phyloP scores from a whole-genome alignment of 2,113 vertebrate genomes.

The Donacobius atricapilla region DNA sequence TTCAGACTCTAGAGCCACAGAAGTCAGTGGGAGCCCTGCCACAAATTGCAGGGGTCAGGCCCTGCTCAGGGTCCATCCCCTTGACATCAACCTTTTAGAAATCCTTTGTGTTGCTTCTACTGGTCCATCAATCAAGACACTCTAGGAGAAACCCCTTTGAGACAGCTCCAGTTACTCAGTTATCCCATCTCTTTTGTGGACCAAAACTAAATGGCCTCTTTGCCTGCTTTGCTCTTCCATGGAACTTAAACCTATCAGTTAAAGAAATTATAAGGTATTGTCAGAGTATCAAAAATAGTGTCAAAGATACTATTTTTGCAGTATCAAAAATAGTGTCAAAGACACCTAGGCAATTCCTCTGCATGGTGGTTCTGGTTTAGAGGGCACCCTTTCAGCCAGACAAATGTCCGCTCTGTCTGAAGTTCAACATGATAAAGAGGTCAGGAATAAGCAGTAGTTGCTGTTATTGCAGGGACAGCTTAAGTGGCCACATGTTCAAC shows the following conservation, averaged over 20 bases:
- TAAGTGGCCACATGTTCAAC: neutral
- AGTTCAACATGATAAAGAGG: neutral
- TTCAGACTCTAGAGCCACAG: neutral
- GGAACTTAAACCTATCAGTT: neutral
- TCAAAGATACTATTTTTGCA: neutral
- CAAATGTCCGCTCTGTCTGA: neutral
- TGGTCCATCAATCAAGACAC: fast-evolving
- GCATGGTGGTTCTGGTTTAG: neutral
- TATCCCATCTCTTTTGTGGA: neutral
- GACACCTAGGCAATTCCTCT: neutral
- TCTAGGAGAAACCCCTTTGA: neutral
- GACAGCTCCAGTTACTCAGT: neutral
- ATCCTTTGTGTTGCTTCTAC: neutral
- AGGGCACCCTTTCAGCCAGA: neutral
- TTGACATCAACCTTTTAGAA: neutral
- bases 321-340: neutral
- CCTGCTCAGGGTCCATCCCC: neutral
- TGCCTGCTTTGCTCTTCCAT: neutral
- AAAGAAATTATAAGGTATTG: neutral
- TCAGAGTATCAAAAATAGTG: neutral
- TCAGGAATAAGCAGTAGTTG: neutral
- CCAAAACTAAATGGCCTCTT: neutral
- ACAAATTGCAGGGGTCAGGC: neutral
- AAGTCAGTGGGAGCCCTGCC: neutral
- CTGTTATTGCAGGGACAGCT: neutral